Base-by-base conservation (phyloP, 2,797 vertebrate genomes). In the Ficedula albicollis region DNA sequence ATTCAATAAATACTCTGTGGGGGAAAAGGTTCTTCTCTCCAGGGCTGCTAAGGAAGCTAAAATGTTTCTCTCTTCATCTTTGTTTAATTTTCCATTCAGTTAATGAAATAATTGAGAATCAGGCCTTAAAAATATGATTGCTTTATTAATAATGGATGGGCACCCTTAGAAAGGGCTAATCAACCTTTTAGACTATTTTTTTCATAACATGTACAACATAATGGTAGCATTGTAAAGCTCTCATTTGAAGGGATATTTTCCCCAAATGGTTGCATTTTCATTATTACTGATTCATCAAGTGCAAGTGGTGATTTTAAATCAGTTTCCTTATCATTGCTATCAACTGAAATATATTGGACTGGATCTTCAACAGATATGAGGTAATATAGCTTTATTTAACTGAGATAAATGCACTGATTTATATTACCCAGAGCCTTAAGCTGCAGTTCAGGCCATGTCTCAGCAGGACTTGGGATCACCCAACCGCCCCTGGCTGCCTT, bases 91-190 rank as follows among this genome's bases (percentile, higher is more conserved):
- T 81, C 74, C 73, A 88, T 88, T 87, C 39, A 30, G 41, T 46
- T 95, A 94, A 93, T 95, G 69, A 94, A 95, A 91, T 96, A 96
- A 93, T 94, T 94, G 77, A 70, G 63, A 88, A 73, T 88, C 32
- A 46, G 51, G 20, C 44, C 41, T 94, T 92, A 63, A 84, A 92
- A 89, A 32, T 81, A 77, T 82, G 76, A 89, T 91, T 91, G 44
- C 79, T 83, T 84, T 93, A 91, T 94, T 94, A 96, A 94, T 91
- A 96, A 95, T 93, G 84, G 76, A 96, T 79, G 18, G 87, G 27
- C 27, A 76, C 38, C 44, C 73, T 90, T 86, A 95, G 69, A 91
- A 89, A 88, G 48, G 44, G 69, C 79, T 95, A 93, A 95, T 97
- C 76, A 96, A 78, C 79, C 79, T 92, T 59, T 92, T 94, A 78